Evolutionary conservation across 1,140 invertebrate genomes (phyloP), one percentile per base, ranked within the genome.

Genomic region (Danaus plexippus): DNA sequence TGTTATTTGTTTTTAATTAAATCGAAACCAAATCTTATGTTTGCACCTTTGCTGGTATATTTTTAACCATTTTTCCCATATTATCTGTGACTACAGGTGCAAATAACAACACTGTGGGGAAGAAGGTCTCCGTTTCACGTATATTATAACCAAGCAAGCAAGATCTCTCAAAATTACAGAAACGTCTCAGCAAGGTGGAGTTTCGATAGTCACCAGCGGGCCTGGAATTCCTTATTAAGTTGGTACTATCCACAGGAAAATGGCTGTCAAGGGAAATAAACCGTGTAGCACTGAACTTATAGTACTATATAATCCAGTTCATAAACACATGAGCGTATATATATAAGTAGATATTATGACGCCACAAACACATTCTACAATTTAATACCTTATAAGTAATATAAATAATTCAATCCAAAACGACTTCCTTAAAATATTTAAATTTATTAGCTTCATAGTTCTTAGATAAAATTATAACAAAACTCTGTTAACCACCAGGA

Each of bases 211-310:
- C 54, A 61, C 63, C 56, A 60, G 59, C 60, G 66, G 67, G 58
- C 59, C 67, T 52, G 64, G 64, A 67, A 75, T 79, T 63, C 73
- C 81, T 69, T 59, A 66, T 73, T 76, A 79, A 46, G 58, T 63
- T 82, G 79, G 81, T 53, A 57, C 64, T 64, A 71, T 73, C 64
- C 67, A 74, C 71, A 73, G 70, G 75, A 70, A 80, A 82, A 85
- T 85, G 71, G 71, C 73, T 76, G 75, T 74, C 81, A 75, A 59
- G 81, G 81, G 81, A 85, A 83, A 85, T 85, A 85, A 78, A 62
- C 75, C 75, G 68, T 70, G 73, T 71, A 77, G 66, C 66, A 64
- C 67, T 71, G 63, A 72, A 71, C 72, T 69, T 73, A 77, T 77
- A 76, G 61, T 69, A 64, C 61, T 60, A 61, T 64, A 66, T 75